Evolutionary conservation across 2,797 vertebrate genomes (phyloP), one percentile per base, ranked within the genome.

Genomic region (Bovichtus variegatus): DNA sequence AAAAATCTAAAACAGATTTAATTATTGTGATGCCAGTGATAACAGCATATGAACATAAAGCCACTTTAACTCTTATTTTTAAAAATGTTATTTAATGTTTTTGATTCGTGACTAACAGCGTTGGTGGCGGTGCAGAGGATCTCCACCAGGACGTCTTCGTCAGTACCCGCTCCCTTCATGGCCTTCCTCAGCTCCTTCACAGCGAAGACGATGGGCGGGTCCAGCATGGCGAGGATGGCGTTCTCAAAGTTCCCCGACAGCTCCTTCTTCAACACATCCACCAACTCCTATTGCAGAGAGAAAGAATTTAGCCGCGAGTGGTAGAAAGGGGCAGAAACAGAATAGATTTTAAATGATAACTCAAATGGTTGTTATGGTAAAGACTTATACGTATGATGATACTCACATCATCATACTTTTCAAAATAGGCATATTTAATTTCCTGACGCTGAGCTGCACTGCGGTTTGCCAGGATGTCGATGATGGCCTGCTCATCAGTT

Each of bases 171-270:
- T 4, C 95, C 96, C 61, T 96, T 96, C 95, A 96, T 96, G 70
- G 96, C 95, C 85, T 82, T 94, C 80, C 95, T 88, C 70, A 96
- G 93, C 93, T 96, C 95, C 91, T 96, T 96, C 46, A 94, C 95
- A 0, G 93, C 93, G 23, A 92, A 95, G 84, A 96, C 44, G 25
- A 94, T 61, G 0, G 95, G 91, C 2, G 76, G 90, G 80, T 96
- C 96, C 80, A 96, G 63, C 95, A 96, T 94, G 78, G 96, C 95
- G 1, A 96, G 55, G 84, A 96, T 91, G 29, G 93, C 96, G 0
- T 95, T 95, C 92, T 96, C 96, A 34, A 96, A 96, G 78, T 18
- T 95, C 11, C 95, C 96, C 0, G 94, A 69, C 78, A 96, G 61
- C 78, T 96, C 96, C 0, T 75, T 95, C 88, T 95, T 96, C 77